Evolutionary conservation across 1,140 invertebrate genomes (phyloP).

Genomic region (Dolichoris vasculosae): DNA sequence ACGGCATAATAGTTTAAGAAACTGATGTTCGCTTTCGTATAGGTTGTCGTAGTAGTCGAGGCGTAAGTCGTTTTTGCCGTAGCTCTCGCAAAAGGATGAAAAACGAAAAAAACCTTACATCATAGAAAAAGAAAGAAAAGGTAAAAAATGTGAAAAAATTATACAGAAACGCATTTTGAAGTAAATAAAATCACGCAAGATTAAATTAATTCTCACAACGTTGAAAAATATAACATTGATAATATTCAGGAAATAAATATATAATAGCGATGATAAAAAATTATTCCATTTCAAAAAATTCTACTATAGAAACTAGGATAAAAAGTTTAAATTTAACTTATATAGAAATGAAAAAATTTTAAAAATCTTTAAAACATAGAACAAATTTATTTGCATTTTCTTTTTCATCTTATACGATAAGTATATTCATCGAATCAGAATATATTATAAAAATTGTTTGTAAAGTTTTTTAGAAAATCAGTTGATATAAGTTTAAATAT

Average conservation of each 20-base stretch:
- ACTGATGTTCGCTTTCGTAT: slow-evolving; percentile 69
- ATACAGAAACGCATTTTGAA: neutral
- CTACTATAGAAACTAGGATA: too few relatives aligned
- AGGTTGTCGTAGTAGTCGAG: slow-evolving; percentile 61
- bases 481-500: too few relatives aligned
- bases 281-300: too few relatives aligned
- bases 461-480: neutral
- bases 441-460: neutral
- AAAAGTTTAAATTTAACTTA: too few relatives aligned
- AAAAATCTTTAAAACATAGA: too few relatives aligned
- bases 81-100: neutral
- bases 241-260: too few relatives aligned
- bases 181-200: neutral
- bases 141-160: neutral
- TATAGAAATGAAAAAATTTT: too few relatives aligned
- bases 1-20: slow-evolving; percentile 68
- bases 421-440: too few relatives aligned
- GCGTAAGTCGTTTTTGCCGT: slow-evolving; percentile 62
- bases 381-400: too few relatives aligned
- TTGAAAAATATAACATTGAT: too few relatives aligned
- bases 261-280: too few relatives aligned
- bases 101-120: neutral
- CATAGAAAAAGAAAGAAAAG: neutral
- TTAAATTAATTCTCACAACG: neutral
- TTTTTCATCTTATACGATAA: too few relatives aligned